These are phyloP conservation scores for Lepidothrix coronata DNA, from an alignment of 2,113 vertebrate species.

Conservation along the genomic window DNA sequence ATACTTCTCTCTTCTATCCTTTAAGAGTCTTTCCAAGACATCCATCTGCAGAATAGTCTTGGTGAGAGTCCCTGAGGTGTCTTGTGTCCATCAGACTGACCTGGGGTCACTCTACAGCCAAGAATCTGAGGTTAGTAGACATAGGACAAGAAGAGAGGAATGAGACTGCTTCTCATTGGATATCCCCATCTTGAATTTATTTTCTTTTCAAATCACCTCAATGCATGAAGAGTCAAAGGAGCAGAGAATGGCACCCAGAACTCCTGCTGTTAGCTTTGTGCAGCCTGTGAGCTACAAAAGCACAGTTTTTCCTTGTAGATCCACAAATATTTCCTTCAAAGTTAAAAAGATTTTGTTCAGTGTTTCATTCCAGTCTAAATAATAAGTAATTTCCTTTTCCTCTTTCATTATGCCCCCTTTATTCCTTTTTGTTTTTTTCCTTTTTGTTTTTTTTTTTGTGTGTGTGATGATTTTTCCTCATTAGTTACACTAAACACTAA, in stretches of 20 bases:
- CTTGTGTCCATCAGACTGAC: neutral
- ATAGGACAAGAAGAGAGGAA: neutral
- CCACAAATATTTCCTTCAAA: neutral
- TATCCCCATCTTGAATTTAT: neutral
- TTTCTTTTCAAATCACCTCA: neutral
- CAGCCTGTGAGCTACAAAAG: neutral
- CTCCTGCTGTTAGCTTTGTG: neutral
- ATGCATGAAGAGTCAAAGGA: neutral
- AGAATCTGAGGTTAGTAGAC: neutral
- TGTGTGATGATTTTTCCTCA: neutral
- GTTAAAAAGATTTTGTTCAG: neutral
- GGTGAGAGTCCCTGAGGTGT: neutral
- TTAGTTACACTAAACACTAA: neutral
- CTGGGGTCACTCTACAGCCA: neutral
- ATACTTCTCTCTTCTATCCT: neutral
- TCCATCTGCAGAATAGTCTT: neutral
- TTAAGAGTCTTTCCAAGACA: neutral
- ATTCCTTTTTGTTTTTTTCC: neutral
- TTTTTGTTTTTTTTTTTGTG: neutral
- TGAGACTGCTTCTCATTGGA: neutral
- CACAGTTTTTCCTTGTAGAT: neutral
- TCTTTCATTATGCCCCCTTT: neutral
- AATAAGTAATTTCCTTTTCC: neutral
- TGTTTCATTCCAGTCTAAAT: neutral
- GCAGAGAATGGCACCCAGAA: no score